Evolutionary conservation across 2,113 vertebrate genomes (phyloP).

Genomic region (Scatophagus argus): DNA sequence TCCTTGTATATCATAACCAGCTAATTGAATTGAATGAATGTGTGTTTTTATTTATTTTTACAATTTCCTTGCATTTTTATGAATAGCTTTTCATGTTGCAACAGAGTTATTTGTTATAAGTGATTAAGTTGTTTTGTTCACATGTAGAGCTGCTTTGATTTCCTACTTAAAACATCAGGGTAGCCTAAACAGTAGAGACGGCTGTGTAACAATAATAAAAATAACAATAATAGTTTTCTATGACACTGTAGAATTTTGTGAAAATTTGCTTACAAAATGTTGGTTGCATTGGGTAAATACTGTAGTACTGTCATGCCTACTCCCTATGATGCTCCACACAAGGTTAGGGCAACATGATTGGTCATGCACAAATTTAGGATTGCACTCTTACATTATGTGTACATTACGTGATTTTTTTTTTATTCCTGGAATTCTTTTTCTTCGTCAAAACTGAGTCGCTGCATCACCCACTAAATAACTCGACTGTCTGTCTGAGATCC

Average conservation of each 20-base stretch:
- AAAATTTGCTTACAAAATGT: background rate
- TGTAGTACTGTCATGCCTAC: background rate
- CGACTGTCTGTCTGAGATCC: background rate
- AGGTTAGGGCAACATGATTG: too few relatives aligned
- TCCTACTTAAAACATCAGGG: background rate
- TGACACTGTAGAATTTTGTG: background rate
- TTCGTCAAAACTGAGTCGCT: too few relatives aligned
- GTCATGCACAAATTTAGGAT: too few relatives aligned
- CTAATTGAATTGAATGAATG: too few relatives aligned
- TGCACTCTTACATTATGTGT: too few relatives aligned
- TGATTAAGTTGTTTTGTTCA: background rate
- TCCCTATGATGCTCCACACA: background rate
- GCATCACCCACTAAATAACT: background rate
- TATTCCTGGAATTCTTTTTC: background rate
- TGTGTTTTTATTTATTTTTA: background rate
- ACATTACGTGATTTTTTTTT: background rate
- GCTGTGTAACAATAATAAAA: too few relatives aligned
- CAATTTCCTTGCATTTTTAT: background rate
- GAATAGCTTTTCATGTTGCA: background rate
- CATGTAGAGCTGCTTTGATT: background rate
- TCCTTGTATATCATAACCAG: background rate
- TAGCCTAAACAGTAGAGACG: background rate
- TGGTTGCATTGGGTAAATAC: background rate
- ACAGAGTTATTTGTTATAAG: too few relatives aligned
- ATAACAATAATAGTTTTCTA: background rate